Evolutionary conservation across 1,140 invertebrate genomes (phyloP).

Genomic region (Drosophila chauvacae): DNA sequence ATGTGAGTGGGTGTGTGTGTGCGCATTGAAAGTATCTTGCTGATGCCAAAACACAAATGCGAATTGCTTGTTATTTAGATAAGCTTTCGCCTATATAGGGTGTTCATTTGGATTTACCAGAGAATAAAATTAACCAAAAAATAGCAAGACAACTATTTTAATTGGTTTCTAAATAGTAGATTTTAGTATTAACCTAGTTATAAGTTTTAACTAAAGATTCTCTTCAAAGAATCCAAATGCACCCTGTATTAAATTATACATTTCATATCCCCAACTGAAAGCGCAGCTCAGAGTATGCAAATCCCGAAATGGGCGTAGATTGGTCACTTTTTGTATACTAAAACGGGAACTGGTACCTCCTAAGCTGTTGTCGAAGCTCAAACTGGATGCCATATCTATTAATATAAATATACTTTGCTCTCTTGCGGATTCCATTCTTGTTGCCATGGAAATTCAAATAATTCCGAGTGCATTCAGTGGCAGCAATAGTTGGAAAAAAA

Average conservation of each 20-base stretch:
- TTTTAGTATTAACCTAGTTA: no score
- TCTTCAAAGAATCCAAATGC: not conserved
- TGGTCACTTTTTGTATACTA: constrained; percentile 19
- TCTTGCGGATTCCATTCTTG: not conserved
- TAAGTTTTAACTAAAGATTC: no score
- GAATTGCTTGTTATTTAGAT: constrained; percentile 28
- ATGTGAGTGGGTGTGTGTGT: constrained; percentile 30
- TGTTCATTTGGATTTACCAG: constrained; percentile 2
- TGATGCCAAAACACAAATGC: constrained; percentile 37
- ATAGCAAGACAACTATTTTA: not conserved
- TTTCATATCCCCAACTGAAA: not conserved
- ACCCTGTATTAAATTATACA: constrained; percentile 20
- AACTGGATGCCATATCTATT: constrained; percentile 35
- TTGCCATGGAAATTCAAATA: constrained; percentile 26
- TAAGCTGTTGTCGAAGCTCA: constrained; percentile 7
- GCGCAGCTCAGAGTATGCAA: constrained; percentile 16
- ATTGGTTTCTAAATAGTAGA: no score
- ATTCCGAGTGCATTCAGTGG: constrained; percentile 21
- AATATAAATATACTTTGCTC: constrained; percentile 5
- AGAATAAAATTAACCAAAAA: not conserved
- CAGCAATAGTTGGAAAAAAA: not conserved
- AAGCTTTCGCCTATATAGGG: constrained; percentile 34
- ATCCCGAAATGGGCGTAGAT: constrained; percentile 24
- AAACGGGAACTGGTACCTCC: constrained; percentile 28
- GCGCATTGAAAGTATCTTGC: constrained; percentile 26